A percentile compares a stretch with the other conserved stretches of the same genome.
phyloP scores from a whole-genome alignment of 2,888 invertebrate species.

The Acheta domesticus region DNA sequence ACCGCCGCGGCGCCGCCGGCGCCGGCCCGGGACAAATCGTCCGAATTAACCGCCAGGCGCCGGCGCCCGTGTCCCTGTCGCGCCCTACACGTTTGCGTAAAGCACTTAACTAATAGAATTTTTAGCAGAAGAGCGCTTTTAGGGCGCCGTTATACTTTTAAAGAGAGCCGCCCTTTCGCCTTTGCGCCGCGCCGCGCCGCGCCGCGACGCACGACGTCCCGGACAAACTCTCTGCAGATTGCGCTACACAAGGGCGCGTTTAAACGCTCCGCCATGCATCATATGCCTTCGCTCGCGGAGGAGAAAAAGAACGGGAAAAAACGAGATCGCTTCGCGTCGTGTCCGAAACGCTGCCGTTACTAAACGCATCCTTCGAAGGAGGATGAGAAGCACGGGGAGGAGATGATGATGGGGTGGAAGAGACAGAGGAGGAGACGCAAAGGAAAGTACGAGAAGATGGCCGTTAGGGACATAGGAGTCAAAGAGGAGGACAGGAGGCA shows the following conservation, averaged over 20 bases:
- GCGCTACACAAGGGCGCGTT: background rate
- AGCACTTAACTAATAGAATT: constrained; percentile 9
- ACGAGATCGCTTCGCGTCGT: background rate
- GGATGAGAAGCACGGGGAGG: too few species aligned
- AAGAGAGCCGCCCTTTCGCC: background rate
- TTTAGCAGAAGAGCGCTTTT: background rate
- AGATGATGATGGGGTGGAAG: too few species aligned
- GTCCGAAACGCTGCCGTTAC: background rate
- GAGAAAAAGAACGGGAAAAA: background rate
- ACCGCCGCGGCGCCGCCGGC: background rate
- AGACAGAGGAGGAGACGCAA: too few species aligned
- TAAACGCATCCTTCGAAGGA: too few species aligned
- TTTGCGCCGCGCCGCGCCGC: too few species aligned
- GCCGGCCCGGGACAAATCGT: background rate
- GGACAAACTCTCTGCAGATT: background rate
- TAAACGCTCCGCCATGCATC: background rate
- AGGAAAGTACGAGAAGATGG: too few species aligned
- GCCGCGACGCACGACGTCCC: background rate
- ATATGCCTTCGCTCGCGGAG: background rate
- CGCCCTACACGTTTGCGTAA: background rate
- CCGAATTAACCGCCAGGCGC: background rate
- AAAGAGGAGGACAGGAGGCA: too few species aligned
- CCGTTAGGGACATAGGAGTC: too few species aligned
- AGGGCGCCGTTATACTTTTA: background rate
- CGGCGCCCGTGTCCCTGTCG: background rate